Evolutionary conservation across 2,797 vertebrate genomes (phyloP).

Genomic region (Prionace glauca): DNA sequence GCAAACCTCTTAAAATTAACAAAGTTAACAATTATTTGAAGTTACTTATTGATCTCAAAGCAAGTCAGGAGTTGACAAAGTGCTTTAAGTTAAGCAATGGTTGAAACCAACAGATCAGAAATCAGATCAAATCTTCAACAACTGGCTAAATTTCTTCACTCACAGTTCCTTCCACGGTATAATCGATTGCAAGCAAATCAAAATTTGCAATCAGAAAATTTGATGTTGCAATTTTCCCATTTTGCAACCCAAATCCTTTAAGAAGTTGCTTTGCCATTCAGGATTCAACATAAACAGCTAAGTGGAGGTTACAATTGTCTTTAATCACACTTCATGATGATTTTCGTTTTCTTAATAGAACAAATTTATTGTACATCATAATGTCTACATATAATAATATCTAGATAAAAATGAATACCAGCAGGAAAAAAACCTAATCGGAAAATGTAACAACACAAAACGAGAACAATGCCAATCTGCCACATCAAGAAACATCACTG

Average conservation of each 20-base stretch:
- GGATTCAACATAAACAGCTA: not conserved
- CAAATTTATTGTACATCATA: not conserved
- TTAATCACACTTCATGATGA: not conserved
- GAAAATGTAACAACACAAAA: not conserved
- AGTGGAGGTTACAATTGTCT: not conserved
- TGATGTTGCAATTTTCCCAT: not conserved
- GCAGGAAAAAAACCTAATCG: not conserved
- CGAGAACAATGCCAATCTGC: not conserved
- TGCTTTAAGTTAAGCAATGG: not conserved
- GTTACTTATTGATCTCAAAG: conserved; percentile 19
- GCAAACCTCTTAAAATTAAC: conserved; percentile 1
- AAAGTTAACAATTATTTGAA: conserved; percentile 19
- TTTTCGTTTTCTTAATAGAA: not conserved
- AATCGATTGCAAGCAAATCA: not conserved
- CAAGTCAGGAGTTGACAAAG: not conserved
- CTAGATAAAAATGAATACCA: not conserved
- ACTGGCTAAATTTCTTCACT: not conserved
- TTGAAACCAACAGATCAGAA: not conserved
- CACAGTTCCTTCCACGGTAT: not conserved
- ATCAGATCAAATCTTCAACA: not conserved
- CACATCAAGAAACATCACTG: not conserved
- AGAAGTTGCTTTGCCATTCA: not conserved
- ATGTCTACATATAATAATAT: not conserved
- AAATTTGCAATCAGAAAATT: not conserved
- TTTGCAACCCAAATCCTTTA: not conserved